Percentiles rank a stretch among this genome's conserved stretches.
phyloP scores from a whole-genome alignment of 2,113 vertebrate genomes.

The Tachuris rubrigastra region DNA sequence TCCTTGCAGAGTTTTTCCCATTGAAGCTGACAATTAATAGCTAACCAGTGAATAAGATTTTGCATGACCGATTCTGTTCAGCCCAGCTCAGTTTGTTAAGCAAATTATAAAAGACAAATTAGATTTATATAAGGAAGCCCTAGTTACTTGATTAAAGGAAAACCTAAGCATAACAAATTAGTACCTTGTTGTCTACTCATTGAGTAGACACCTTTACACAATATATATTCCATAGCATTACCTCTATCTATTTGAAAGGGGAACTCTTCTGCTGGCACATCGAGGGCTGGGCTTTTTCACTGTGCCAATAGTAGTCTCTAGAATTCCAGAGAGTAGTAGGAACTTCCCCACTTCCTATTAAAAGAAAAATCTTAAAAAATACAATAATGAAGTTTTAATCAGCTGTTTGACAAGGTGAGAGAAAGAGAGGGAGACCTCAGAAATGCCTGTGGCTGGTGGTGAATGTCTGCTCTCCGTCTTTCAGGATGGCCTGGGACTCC shows the following conservation, averaged over 20 bases:
- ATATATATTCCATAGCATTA: neutral
- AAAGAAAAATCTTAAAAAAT: neutral
- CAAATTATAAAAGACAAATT: neutral
- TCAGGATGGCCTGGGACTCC: slow-evolving; percentile 66
- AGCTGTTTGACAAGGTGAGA: neutral
- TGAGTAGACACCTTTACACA: neutral
- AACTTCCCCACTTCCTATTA: neutral
- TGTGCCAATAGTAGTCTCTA: neutral
- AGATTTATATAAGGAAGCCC: neutral
- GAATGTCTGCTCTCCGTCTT: neutral
- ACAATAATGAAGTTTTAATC: neutral
- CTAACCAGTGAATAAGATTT: neutral
- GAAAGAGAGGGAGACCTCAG: neutral
- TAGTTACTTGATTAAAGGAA: neutral
- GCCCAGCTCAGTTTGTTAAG: neutral
- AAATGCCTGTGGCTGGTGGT: neutral
- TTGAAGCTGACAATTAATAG: neutral
- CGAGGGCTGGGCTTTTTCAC: neutral
- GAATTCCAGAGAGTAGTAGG: neutral
- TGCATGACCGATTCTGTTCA: neutral
- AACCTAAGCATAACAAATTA: neutral
- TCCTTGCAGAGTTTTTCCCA: neutral
- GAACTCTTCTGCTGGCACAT: neutral
- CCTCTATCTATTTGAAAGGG: neutral
- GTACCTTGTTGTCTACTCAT: neutral